Evolutionary conservation across 2,888 invertebrate species (phyloP).

Genomic region (Quadroppia sp.): DNA sequence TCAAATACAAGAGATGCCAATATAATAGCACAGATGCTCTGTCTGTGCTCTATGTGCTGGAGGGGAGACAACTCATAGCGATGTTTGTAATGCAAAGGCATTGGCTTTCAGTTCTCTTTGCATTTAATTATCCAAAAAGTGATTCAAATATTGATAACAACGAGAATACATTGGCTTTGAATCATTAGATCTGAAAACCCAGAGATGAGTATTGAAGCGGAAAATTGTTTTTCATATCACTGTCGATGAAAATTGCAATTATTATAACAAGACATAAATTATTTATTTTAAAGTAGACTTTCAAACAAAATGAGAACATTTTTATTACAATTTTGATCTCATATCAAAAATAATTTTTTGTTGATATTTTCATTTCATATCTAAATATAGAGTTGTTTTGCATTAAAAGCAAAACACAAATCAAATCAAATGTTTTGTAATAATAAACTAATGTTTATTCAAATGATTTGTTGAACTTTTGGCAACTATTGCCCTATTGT

Average conservation of each 20-base stretch:
- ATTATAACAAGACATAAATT: too few relatives aligned
- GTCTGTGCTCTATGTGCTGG: not conserved
- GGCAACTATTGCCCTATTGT: slow-evolving; percentile 5
- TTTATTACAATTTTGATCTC: too few relatives aligned
- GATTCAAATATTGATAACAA: slow-evolving; percentile 11
- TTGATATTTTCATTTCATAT: too few relatives aligned
- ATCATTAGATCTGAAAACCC: slow-evolving; percentile 6
- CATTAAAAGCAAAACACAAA: not conserved
- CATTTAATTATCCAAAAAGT: slow-evolving; percentile 21
- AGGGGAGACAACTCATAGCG: too few relatives aligned
- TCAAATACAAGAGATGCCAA: slow-evolving; percentile 22
- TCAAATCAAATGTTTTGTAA: not conserved
- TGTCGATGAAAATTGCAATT: not conserved
- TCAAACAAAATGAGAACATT: too few relatives aligned
- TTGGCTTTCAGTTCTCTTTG: slow-evolving; percentile 4
- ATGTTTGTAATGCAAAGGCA: slow-evolving; percentile 5
- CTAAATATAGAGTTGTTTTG: not conserved
- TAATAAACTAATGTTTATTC: slow-evolving; percentile 16
- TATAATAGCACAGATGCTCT: slow-evolving; percentile 20
- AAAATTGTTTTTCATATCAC: not conserved
- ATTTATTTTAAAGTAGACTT: too few relatives aligned
- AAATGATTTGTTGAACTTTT: not conserved
- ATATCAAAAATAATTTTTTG: too few relatives aligned
- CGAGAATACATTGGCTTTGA: not conserved
- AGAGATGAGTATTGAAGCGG: slow-evolving; percentile 19